phyloP scores from a whole-genome alignment of 2,888 invertebrate species.

The Lypha dubia region DNA sequence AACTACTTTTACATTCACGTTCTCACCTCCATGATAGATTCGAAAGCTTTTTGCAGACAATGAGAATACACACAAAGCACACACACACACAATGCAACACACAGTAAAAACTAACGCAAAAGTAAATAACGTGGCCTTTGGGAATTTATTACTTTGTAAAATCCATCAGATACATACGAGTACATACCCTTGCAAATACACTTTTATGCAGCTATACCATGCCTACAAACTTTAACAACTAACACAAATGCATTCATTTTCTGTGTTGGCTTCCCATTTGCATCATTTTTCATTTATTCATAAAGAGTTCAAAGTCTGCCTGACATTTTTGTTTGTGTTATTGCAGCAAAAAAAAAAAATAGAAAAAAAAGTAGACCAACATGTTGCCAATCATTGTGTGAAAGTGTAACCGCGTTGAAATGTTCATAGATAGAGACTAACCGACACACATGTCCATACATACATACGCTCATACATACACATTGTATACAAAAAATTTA shows the following conservation, averaged over 20 bases:
- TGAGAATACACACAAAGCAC: not conserved
- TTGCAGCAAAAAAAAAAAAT: not conserved
- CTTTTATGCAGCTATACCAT: slow-evolving; percentile 8
- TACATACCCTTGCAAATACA: too few species aligned
- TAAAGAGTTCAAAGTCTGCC: slow-evolving; percentile 53
- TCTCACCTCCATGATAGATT: not conserved
- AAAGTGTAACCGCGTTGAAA: slow-evolving; percentile 28
- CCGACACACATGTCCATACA: not conserved
- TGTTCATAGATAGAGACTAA: slow-evolving; percentile 1
- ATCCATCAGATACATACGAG: not conserved
- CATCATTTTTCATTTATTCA: not conserved
- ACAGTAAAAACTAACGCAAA: not conserved
- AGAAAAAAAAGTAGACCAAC: slow-evolving; percentile 43
- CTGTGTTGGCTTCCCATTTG: not conserved
- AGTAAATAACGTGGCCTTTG: slow-evolving; percentile 59
- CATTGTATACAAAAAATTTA: slow-evolving; percentile 15
- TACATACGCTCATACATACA: too few species aligned
- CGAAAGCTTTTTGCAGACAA: not conserved
- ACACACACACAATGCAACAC: too few species aligned
- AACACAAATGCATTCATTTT: not conserved
- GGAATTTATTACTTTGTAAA: slow-evolving; percentile 47
- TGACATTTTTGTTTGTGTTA: not conserved
- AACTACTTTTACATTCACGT: not conserved
- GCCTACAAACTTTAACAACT: not conserved
- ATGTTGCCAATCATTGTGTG: slow-evolving; percentile 45